Base-by-base conservation (phyloP, 2,797 vertebrate species). In the Onychomys arenicola region DNA sequence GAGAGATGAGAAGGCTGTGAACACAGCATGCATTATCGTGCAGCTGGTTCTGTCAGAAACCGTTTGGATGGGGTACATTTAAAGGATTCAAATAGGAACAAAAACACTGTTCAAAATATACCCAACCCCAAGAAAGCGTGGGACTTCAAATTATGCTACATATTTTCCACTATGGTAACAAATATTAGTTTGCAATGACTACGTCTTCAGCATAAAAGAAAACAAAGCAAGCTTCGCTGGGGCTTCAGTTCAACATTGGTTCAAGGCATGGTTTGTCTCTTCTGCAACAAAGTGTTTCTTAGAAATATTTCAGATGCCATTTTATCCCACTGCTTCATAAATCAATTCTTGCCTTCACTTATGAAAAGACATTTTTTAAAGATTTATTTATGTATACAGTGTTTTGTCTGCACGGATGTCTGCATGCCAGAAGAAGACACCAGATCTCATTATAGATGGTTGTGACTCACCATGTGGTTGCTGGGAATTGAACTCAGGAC, bases 1-100 rank as follows among this genome's bases (percentile, higher is more conserved):
- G 5, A 63, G 43, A 92, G 57, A 94, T 92, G 78, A 94, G 97
- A 89, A 77, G 69, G 13, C 85, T 84, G 2, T 43, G 82, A 89
- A 55, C 65, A 75, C 19, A 69, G 27, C 55, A 89, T 69, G 84
- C 52, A 82, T 49, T 19, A 77, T 1, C 63, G 67, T 65, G 77
- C 75, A 90, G 43, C 40, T 81, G 67, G 67, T 40, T 87, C 85
- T 87, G 32, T 3, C 77, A 37, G 67, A 93, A 75, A 67, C 67
- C 81, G 75, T 93, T 95, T 80, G 27, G 16, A 21, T 88, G 43
- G 77, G 75, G 77, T 65, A 40, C 43, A 94, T 80, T 88, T 77
- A 82, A 96, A 94, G n/a, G 55, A 59, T 43, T 69, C 85, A 71
- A 85, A 84, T 87, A 75, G 49, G 37, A 89, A 65, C 40, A 76